phyloP scores from a whole-genome alignment of 2,113 vertebrate genomes.

The Myrmecobius fasciatus region DNA sequence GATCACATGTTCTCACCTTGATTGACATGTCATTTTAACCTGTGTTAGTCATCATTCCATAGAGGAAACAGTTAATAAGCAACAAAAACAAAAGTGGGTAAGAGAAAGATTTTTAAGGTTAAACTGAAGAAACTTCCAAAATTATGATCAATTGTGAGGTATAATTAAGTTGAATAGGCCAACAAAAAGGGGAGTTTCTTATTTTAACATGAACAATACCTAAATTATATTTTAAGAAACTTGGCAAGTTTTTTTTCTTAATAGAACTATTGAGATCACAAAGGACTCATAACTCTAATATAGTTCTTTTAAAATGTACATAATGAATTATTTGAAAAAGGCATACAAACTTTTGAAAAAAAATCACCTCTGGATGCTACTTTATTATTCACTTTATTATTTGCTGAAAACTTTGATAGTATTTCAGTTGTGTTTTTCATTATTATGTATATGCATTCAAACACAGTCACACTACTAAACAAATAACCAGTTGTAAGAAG shows the following conservation, averaged over 20 bases:
- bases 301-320: conserved; percentile 45
- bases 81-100: conserved; percentile 15
- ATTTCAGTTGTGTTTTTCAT: background rate
- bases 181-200: conserved; percentile 70
- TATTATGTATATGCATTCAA: background rate
- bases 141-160: conserved; percentile 75
- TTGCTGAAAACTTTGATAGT: conserved; percentile 16
- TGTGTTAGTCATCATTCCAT: background rate
- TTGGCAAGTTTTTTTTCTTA: conserved; percentile 68
- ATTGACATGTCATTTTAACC: background rate
- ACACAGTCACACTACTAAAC: background rate
- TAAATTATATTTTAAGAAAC: conserved; percentile 42
- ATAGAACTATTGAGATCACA: conserved; percentile 66
- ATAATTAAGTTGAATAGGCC: conserved; percentile 80
- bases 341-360: background rate
- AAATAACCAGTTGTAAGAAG: background rate
- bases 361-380: conserved; percentile 1
- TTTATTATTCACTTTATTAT: background rate
- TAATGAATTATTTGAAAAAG: background rate
- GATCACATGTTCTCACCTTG: background rate
- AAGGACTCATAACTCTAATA: conserved; percentile 59
- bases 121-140: conserved; percentile 66
- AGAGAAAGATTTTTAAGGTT: conserved; percentile 62
- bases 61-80: conserved; percentile 31
- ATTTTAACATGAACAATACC: conserved; percentile 76